Percentiles rank a stretch among this genome's conserved stretches.
These are phyloP conservation scores for Ursus arctos DNA, from an alignment of 2,113 vertebrate genomes.

Conservation along the genomic window DNA sequence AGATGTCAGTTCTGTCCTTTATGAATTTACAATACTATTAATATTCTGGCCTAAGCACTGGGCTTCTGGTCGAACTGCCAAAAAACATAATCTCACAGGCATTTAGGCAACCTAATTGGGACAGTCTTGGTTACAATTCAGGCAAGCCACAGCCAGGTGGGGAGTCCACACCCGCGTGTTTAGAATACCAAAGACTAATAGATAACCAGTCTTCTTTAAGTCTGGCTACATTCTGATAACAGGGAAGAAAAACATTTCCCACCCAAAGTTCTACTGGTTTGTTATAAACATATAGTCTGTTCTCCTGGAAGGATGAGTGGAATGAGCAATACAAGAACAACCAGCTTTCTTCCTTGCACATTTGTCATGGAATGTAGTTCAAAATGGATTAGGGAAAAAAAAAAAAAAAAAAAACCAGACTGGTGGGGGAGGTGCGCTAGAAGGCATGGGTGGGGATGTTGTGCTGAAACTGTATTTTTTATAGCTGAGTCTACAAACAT, in stretches of 20 bases:
- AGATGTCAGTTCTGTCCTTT: neutral
- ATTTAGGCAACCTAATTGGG: slow-evolving; percentile 4
- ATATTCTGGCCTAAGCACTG: neutral
- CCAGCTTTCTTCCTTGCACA: neutral
- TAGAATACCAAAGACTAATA: slow-evolving; percentile 79
- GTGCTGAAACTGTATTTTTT: slow-evolving; percentile 29
- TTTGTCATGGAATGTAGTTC: neutral
- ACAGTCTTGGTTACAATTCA: slow-evolving; percentile 61
- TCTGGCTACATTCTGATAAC: slow-evolving; percentile 77
- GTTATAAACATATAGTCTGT: slow-evolving; percentile 37
- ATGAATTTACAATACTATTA: neutral
- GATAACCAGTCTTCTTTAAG: slow-evolving; percentile 74
- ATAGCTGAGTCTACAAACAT: neutral
- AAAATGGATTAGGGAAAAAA: neutral
- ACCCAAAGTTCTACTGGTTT: slow-evolving; percentile 56
- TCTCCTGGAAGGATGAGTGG: slow-evolving; percentile 43
- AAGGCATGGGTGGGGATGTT: neutral
- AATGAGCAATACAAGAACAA: slow-evolving; percentile 31
- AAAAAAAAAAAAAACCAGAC: neutral
- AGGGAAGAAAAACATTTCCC: slow-evolving; percentile 35
- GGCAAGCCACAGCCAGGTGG: slow-evolving; percentile 47
- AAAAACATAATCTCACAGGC: slow-evolving; percentile 8
- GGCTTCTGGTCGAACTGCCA: slow-evolving; percentile 30
- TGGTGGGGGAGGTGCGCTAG: neutral
- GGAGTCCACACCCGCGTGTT: slow-evolving; percentile 56